Conservation (phyloP, 2,888 invertebrate species). For the Watsonalla cultraria region DNA sequence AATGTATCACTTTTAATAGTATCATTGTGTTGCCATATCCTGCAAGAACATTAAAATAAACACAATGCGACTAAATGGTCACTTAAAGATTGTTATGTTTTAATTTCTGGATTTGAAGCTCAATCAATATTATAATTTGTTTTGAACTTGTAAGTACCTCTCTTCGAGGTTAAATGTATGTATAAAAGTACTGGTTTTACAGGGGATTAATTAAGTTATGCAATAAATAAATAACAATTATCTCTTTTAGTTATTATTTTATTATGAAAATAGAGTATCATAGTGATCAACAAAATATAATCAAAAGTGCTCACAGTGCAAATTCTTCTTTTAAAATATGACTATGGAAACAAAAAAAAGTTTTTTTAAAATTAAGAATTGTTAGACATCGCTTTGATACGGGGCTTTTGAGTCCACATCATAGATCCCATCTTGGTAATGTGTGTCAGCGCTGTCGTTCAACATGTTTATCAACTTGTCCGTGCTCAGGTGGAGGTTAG, state of each 20-base stretch:
- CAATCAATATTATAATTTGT: too few relatives aligned
- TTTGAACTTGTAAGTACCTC: too few relatives aligned
- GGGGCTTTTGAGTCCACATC: constrained; percentile 44
- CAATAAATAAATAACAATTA: neutral
- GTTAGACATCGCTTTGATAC: constrained; percentile 53
- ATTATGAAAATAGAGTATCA: neutral
- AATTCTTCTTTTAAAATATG: neutral
- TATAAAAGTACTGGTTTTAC: neutral
- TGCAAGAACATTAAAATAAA: too few relatives aligned
- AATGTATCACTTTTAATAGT: too few relatives aligned
- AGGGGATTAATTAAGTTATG: neutral
- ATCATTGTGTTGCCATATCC: too few relatives aligned
- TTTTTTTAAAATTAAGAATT: neutral
- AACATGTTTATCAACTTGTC: constrained; percentile 56
- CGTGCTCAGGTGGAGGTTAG: constrained; percentile 38
- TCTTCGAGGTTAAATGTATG: neutral
- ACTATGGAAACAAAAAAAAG: neutral
- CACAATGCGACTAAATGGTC: too few relatives aligned
- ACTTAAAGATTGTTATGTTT: too few relatives aligned
- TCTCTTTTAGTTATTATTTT: neutral
- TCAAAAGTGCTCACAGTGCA: neutral
- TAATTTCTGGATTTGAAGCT: too few relatives aligned
- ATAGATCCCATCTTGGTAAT: constrained; percentile 50
- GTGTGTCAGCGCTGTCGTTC: constrained; percentile 38
- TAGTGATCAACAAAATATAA: neutral